Conservation (phyloP, 2,888 invertebrate species). For the Zygaena filipendulae region DNA sequence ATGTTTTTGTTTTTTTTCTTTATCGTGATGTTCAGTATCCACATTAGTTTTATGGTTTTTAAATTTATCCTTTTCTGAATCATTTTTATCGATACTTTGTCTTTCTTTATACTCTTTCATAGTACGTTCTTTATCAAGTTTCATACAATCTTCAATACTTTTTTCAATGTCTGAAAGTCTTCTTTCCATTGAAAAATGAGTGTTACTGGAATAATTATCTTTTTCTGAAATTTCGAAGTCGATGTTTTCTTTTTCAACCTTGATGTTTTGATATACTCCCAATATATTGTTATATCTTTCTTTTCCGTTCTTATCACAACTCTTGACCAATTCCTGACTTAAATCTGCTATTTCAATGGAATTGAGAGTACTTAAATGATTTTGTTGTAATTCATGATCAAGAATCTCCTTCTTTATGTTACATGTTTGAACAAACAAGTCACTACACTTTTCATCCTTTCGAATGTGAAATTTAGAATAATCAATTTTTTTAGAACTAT, state of each 20-base stretch:
- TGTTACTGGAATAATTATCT: slow-evolving; percentile 31
- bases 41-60: slow-evolving; percentile 13
- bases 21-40: no score
- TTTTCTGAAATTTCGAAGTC: slow-evolving; percentile 51
- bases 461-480: no score
- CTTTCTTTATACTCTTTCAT: slow-evolving; percentile 19
- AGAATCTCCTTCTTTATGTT: slow-evolving; percentile 34
- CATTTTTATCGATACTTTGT: not conserved
- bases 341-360: slow-evolving; percentile 30
- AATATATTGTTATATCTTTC: slow-evolving; percentile 28
- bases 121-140: slow-evolving; percentile 43
- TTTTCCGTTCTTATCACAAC: slow-evolving; percentile 32
- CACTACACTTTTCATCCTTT: no score
- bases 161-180: slow-evolving; percentile 40
- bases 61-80: no score
- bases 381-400: slow-evolving; percentile 30
- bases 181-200: slow-evolving; percentile 26
- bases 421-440: slow-evolving; percentile 25
- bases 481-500: slow-evolving; percentile 9
- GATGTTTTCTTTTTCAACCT: slow-evolving; percentile 53
- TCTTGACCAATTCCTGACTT: slow-evolving; percentile 24
- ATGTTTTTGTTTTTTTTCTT: slow-evolving; percentile 50
- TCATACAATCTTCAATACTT: slow-evolving; percentile 41
- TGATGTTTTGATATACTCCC: slow-evolving; percentile 28
- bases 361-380: slow-evolving; percentile 31